Percentiles rank a stretch among this genome's conserved stretches.
Conservation (phyloP, 1,140 invertebrate genomes). For the Lucilia cuprina region DNA sequence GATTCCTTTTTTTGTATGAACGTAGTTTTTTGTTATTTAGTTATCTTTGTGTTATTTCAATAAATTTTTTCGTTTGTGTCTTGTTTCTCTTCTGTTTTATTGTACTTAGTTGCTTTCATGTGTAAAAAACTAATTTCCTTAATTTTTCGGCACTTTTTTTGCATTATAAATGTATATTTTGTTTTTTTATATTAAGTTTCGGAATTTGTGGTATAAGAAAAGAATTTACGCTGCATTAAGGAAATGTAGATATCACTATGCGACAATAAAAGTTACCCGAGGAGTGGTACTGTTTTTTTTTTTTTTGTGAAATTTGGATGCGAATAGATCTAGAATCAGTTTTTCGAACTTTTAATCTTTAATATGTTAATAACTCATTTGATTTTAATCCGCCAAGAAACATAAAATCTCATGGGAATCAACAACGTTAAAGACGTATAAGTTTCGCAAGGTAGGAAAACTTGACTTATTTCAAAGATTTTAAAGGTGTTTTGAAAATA, state of each 20-base stretch:
- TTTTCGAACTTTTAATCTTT: too few relatives aligned
- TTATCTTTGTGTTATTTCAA: slow-evolving; percentile 24
- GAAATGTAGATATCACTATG: neutral
- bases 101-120: slow-evolving; percentile 6
- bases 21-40: neutral
- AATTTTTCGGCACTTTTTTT: neutral
- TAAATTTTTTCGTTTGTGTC: slow-evolving; percentile 7
- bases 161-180: neutral
- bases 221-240: neutral
- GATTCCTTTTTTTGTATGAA: neutral
- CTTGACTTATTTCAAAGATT: too few relatives aligned
- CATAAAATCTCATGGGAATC: too few relatives aligned
- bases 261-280: too few relatives aligned
- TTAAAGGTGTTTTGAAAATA: too few relatives aligned
- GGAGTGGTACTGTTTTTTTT: too few relatives aligned
- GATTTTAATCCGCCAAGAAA: too few relatives aligned
- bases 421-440: too few relatives aligned
- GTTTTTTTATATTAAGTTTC: neutral
- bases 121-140: slow-evolving; percentile 30
- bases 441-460: too few relatives aligned
- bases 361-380: too few relatives aligned
- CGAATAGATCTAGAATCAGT: too few relatives aligned
- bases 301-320: too few relatives aligned
- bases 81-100: neutral
- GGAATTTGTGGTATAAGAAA: neutral